Evolutionary conservation across 2,797 vertebrate genomes (phyloP).

Genomic region (Coracias cyanogaster): DNA sequence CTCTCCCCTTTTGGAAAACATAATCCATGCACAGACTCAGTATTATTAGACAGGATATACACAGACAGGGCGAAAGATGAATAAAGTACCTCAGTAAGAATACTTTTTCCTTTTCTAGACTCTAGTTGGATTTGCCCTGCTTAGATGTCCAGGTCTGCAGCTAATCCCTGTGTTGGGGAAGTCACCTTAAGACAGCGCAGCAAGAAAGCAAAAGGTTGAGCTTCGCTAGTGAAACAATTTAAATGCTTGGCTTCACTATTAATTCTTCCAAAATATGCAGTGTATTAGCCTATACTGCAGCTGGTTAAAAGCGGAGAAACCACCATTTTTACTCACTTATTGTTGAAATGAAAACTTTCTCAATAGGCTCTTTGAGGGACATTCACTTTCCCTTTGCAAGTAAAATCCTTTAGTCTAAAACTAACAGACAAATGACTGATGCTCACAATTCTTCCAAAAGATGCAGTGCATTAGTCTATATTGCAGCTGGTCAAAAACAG

Average conservation of each 20-base stretch:
- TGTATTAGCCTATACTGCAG: neutral
- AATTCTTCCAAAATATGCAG: neutral
- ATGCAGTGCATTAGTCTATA: no score
- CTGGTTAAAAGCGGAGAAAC: neutral
- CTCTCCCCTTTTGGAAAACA: neutral
- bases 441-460: neutral
- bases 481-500: no score
- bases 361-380: neutral
- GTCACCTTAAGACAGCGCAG: neutral
- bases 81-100: neutral
- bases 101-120: neutral
- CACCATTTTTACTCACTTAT: neutral
- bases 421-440: no score
- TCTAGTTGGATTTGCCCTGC: neutral
- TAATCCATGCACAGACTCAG: fast-evolving
- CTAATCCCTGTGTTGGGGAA: neutral
- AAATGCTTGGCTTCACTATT: neutral
- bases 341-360: neutral
- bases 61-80: neutral
- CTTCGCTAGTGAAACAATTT: neutral
- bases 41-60: neutral
- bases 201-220: neutral
- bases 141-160: neutral
- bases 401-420: no score
- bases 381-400: no score